A percentile compares a stretch with the other conserved stretches of the same genome.
phyloP scores from a whole-genome alignment of 2,888 invertebrate species.

The Leptopterna dolabrata region DNA sequence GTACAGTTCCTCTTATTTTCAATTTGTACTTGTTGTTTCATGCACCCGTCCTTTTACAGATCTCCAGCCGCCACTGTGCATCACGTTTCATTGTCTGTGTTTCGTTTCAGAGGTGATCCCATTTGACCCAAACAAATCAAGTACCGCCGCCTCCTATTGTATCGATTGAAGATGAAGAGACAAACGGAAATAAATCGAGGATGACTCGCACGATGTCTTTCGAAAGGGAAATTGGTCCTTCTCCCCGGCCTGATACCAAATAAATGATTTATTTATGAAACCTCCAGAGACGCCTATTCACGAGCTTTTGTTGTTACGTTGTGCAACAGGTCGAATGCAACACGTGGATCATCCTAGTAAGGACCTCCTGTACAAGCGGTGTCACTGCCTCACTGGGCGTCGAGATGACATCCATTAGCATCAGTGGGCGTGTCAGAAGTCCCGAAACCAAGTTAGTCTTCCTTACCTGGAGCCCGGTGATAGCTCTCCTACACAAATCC shows the following conservation, averaged over 20 bases:
- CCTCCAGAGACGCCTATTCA: background rate
- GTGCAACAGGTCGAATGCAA: background rate
- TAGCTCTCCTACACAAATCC: background rate
- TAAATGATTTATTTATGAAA: conserved; percentile 21
- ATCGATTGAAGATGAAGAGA: conserved; percentile 12
- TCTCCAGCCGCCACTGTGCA: background rate
- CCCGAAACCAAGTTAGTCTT: background rate
- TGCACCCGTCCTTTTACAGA: too few relatives aligned
- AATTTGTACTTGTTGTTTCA: too few relatives aligned
- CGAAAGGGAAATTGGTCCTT: background rate
- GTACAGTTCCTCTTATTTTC: too few relatives aligned
- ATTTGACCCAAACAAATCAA: background rate
- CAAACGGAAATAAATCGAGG: background rate
- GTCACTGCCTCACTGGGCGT: background rate
- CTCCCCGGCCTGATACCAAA: background rate
- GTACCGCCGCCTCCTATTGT: background rate
- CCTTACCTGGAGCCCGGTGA: background rate
- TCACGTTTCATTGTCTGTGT: background rate
- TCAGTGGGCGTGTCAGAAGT: conserved; percentile 16
- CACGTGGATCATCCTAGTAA: background rate
- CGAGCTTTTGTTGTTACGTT: background rate
- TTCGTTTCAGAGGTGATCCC: background rate
- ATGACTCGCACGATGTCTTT: conserved; percentile 22
- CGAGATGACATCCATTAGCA: conserved; percentile 4
- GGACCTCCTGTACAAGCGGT: background rate